Base-by-base conservation (phyloP, 1,140 invertebrate genomes). In the Caerostris darwini region DNA sequence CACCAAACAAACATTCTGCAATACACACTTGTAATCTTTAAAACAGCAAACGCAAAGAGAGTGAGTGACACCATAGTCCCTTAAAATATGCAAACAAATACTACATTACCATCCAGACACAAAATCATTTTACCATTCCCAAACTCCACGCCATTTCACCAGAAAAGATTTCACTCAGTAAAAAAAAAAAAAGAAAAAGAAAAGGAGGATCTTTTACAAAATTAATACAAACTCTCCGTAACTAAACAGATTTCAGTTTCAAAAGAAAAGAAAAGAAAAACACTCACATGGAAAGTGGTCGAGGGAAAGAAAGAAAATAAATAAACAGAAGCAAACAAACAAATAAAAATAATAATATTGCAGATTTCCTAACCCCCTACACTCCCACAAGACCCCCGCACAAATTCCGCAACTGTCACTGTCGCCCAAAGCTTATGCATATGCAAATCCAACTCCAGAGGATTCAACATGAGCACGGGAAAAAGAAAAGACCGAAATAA, bases 201-300 rank as follows among this genome's bases (percentile, higher is more conserved):
- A 34, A 34, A 34, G 2, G 34, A 34, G 34, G 34, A 50, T n/a
- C n/a, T 67, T 85, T 19, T 54, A 64, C 56, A 19, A 87, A 87
- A 87, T 87, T 87, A 87, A 87, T 59, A 87, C 85, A 54, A 87
- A 87, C 85, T 87, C 64, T 87, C 7, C 53, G 34, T 34, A 34
- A 64, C 54, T 64, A 87, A 87, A 87, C 85, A 64, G 57, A 58
- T 64, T 53, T 64, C 12, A 59, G 34, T 34, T 34, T 34, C 34
- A 50, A 8, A 14, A 14, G 19, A 53, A 54, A 14, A 14, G 19
- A 53, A 54, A 67, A 59, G 19, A 19, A 77, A 4, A 8, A 67
- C 61, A 17, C n/a, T 5, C 12, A 3, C 14, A 67, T 6, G n/a
- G n/a, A 5, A 17, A 6, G n/a, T 67, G 10, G 61, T 17, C n/a